phyloP scores from a whole-genome alignment of 2,797 vertebrate species.

The Chloroceryle inda region DNA sequence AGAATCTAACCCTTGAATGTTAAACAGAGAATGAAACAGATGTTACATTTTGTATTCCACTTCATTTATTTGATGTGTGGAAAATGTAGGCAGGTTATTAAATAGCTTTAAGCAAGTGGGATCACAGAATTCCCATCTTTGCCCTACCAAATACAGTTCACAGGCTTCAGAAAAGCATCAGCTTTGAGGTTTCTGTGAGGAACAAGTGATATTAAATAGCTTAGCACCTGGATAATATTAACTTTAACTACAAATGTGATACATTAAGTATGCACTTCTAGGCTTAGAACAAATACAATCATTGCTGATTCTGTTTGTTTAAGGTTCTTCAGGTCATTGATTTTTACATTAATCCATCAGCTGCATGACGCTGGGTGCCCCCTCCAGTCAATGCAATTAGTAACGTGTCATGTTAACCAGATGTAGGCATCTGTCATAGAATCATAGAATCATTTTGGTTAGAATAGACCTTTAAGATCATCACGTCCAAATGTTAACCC shows the following conservation, averaged over 20 bases:
- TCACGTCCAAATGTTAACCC: neutral
- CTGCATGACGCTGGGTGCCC: neutral
- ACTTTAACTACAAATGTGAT: neutral
- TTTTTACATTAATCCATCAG: neutral
- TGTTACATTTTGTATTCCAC: slow-evolving; percentile 67
- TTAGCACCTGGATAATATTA: slow-evolving; percentile 49
- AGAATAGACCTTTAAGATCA: neutral
- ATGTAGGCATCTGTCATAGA: neutral
- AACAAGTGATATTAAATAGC: slow-evolving; percentile 16
- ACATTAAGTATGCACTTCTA: neutral
- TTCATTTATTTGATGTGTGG: slow-evolving; percentile 59
- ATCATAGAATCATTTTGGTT: neutral
- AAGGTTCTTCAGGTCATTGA: neutral
- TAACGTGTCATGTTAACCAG: neutral
- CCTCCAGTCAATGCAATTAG: neutral
- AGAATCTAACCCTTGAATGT: slow-evolving; percentile 34
- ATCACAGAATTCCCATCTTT: slow-evolving; percentile 47
- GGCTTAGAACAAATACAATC: neutral
- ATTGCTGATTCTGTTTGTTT: slow-evolving; percentile 38
- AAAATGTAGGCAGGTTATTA: slow-evolving; percentile 65
- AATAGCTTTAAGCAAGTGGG: slow-evolving; percentile 31
- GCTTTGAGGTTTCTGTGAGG: slow-evolving; percentile 7
- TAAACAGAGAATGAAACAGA: slow-evolving; percentile 63
- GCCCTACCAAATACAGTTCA: neutral
- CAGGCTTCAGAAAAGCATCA: neutral